These are phyloP conservation scores for Indicator indicator DNA, from an alignment of 2,113 vertebrate species.

Conservation along the genomic window DNA sequence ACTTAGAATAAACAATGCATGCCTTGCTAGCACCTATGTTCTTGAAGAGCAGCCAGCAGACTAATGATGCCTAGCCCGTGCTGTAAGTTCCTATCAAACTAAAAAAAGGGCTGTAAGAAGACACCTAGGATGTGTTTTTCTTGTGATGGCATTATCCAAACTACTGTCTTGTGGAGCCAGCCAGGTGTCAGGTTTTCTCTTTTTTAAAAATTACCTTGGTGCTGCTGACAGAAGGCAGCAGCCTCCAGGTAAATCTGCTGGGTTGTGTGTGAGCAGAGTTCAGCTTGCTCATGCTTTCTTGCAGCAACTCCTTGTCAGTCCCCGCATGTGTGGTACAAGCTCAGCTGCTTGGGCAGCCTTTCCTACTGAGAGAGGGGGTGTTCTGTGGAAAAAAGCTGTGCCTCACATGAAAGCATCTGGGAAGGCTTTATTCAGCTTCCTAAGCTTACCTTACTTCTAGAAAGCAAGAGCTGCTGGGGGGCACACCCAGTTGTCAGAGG, in stretches of 20 bases:
- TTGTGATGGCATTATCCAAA: neutral
- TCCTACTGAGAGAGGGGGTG: neutral
- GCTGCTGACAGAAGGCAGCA: neutral
- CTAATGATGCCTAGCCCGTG: no score
- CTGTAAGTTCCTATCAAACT: no score
- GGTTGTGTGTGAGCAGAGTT: neutral
- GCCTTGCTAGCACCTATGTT: no score
- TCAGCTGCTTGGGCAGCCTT: neutral
- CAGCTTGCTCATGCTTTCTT: fast-evolving
- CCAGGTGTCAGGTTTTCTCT: neutral
- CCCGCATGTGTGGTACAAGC: fast-evolving
- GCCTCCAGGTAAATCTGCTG: neutral
- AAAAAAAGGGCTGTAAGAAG: no score
- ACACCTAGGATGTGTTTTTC: no score
- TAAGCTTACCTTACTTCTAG: neutral
- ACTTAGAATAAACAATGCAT: no score
- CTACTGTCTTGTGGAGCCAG: neutral
- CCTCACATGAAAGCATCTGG: neutral
- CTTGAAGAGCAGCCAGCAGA: no score
- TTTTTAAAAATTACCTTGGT: fast-evolving
- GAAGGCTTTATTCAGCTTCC: neutral
- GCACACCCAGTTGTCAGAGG: fast-evolving
- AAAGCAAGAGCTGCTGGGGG: neutral
- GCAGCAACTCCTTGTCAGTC: neutral
- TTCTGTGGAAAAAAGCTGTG: neutral